A percentile compares a stretch with the other conserved stretches of the same genome.
These are phyloP conservation scores for Hirtodrosophila alboralis DNA, from an alignment of 2,888 invertebrate genomes.

Conservation along the genomic window DNA sequence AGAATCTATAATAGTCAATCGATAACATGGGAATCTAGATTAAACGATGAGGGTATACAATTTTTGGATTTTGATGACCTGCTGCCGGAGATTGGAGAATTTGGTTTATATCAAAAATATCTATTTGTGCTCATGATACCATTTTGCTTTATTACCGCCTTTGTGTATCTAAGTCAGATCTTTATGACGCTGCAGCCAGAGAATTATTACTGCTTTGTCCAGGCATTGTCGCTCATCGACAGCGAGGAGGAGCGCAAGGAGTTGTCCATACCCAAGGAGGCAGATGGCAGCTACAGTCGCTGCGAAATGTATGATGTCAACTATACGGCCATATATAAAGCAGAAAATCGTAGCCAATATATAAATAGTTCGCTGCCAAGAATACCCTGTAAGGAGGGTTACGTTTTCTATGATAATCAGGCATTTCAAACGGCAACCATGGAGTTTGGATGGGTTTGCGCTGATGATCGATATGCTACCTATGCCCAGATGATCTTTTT, in stretches of 20 bases:
- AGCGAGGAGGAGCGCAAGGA: conserved; percentile 87
- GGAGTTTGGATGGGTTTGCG: conserved; percentile 94
- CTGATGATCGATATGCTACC: conserved; percentile 89
- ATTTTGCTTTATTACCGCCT: conserved; percentile 93
- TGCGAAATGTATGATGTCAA: conserved; percentile 91
- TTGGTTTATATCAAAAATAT: conserved; percentile 92
- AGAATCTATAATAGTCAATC: too few species aligned
- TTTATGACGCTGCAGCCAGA: conserved; percentile 92
- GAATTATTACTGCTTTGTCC: conserved; percentile 91
- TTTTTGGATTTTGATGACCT: conserved; percentile 91
- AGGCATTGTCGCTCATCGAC: conserved; percentile 88
- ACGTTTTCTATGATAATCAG: conserved; percentile 91
- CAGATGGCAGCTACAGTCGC: conserved; percentile 86
- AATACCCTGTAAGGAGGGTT: conserved; percentile 88
- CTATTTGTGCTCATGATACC: conserved; percentile 93
- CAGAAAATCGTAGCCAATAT: conserved; percentile 86
- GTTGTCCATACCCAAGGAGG: conserved; percentile 87
- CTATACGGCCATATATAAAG: conserved; percentile 85
- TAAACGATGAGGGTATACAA: too few species aligned
- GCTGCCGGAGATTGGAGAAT: conserved; percentile 92
- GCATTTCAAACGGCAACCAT: conserved; percentile 92
- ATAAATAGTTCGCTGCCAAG: conserved; percentile 86
- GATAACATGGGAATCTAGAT: background rate
- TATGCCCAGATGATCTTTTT: conserved; percentile 93
- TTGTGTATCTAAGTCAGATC: conserved; percentile 94